Evolutionary conservation across 2,888 invertebrate genomes (phyloP), one percentile per base, ranked within the genome.

Genomic region (Dorcus hopei): DNA sequence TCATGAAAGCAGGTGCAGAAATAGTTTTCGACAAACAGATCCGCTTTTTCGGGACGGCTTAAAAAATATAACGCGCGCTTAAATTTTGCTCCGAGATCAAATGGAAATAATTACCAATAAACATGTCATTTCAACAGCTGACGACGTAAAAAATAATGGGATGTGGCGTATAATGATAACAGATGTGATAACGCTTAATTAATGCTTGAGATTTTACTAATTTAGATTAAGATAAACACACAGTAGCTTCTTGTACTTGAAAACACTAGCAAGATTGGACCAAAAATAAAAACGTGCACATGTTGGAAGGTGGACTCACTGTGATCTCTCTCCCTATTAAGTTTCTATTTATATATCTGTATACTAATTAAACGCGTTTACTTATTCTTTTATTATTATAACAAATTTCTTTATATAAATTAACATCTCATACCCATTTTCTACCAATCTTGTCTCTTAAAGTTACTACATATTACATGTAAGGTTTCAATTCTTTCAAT

Each of bases 201-300:
- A 72, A 70, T 66, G 69, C 62, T 65, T 60, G 67, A 69, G 69
- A 68, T 71, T 70, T 70, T 64, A 71, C 71, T 71, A 71, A 71
- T 71, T 71, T 69, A 70, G 70, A 71, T 71, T 61, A 61, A 70
- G 70, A 70, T 70, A 70, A 70, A 60, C 61, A 60, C 56, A 66
- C 66, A 66, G 66, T 64, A 65, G 66, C 64, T 59, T 54, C 61
- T 65, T 65, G 64, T 65, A 54, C 16, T 45, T 45, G 45, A 45
- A 45, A 45, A 45, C 45, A 45, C 45, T 19, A 11, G 45, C 45
- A 23, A 45, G 45, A 23, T 45, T 23, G 9, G 42, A 11, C 11
- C 14, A 16, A 45, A 45, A 45, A 45, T 45, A 45, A 45, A 45
- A 45, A 45, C 19, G 45, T 19, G 14, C 9, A 7, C 9, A n/a